Evolutionary conservation across 2,113 vertebrate genomes (phyloP), one percentile per base, ranked within the genome.

Genomic region (Edolisoma coerulescens): DNA sequence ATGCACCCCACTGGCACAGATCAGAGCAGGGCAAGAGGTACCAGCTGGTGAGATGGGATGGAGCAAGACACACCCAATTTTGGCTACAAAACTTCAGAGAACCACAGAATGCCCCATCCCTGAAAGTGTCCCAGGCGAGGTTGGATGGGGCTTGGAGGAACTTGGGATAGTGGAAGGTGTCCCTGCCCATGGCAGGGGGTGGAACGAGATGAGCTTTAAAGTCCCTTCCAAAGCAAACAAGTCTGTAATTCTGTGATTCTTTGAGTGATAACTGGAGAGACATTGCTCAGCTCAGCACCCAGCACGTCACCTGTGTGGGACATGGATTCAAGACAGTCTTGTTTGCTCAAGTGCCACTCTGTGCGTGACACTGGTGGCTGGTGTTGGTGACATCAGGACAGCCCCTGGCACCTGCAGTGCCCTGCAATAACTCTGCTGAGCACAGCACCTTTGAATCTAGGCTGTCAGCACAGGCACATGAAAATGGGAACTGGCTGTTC

Each of bases 351-450:
- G 65, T 52, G 35, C 42, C 67, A 49, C 63, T 30, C 22, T 39
- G 54, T 52, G 20, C 3, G 5, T 56, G 60, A 23, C 44, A 54
- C 19, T 2, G 4, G 15, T 21, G 39, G 59, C 20, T 0, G 5
- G 10, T 24, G 24, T 5, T 7, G 19, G 35, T 30, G 53, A 47
- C 63, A 13, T 9, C 0, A 0, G 28, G 77, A 50, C 8, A 37
- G 33, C 23, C 54, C 0, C 0, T 18, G 33, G 45, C 4, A 45
- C 63, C 89, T 47, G 56, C 44, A 70, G n/a, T 41, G 45, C 59
- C 68, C 52, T 52, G 59, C 57, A 23, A 9, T 1, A 42, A 52
- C 60, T 75, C 75, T 27, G 42, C 32, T 28, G 32, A 86, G 71
- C 56, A 41, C 32, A 84, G 77, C 39, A 24, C 16, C 63, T 67